phyloP scores from a whole-genome alignment of 35 echinoderm and acorn worm genomes.

The Ophiothrix spiculata region DNA sequence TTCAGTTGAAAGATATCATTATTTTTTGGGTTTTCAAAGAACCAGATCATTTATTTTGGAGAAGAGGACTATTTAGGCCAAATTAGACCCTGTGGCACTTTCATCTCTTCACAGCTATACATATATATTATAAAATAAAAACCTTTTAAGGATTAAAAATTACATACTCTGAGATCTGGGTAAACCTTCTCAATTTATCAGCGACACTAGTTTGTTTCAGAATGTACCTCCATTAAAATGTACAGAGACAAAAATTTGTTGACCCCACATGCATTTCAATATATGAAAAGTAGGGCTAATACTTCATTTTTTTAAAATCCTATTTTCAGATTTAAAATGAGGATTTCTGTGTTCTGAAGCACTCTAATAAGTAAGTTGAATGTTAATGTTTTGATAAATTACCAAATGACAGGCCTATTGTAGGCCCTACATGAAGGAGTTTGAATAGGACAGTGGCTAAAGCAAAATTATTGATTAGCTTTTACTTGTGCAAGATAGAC shows the following conservation, averaged over 20 bases:
- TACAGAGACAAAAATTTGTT: not conserved
- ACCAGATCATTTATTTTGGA: no score
- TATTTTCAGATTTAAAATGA: slow-evolving; percentile 48
- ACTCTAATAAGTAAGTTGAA: slow-evolving; percentile 51
- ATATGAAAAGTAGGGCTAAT: not conserved
- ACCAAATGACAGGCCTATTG: no score
- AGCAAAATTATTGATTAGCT: not conserved
- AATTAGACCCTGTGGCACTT: no score
- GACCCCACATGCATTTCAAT: not conserved
- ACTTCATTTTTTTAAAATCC: not conserved
- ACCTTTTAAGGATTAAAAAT: not conserved
- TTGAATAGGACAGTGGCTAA: no score
- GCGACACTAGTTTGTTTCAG: not conserved
- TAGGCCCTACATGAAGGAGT: no score
- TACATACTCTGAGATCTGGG: not conserved
- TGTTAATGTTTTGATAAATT: no score
- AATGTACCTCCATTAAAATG: not conserved
- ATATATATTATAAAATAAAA: no score
- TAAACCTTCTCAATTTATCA: not conserved
- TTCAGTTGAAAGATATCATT: no score
- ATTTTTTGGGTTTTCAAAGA: no score
- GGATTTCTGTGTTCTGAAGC: slow-evolving; percentile 57
- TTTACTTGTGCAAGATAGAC: not conserved
- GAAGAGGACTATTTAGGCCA: no score
- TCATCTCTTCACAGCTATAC: no score